These are phyloP conservation scores for Rhyacichthys aspro DNA, from an alignment of 2,797 vertebrate genomes.

Conservation along the genomic window DNA sequence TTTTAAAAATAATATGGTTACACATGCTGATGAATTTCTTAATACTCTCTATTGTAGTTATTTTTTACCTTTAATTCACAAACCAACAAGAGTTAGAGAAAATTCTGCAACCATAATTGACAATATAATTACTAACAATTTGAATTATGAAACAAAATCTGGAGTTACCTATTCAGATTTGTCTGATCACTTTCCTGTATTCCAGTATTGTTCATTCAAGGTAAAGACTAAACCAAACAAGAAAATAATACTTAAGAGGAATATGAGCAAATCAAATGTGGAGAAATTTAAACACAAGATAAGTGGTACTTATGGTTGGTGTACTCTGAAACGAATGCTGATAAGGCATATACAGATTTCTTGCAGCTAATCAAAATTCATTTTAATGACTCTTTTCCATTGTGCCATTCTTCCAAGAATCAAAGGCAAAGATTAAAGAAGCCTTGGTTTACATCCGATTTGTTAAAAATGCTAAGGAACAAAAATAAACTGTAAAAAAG, in stretches of 20 bases:
- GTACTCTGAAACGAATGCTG: background rate
- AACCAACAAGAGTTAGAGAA: background rate
- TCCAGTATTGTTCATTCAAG: background rate
- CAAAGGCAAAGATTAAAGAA: background rate
- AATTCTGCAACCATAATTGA: background rate
- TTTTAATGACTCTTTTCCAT: too few relatives aligned
- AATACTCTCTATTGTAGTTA: background rate
- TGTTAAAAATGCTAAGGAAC: background rate
- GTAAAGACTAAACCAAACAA: background rate
- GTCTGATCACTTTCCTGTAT: constrained; percentile 4
- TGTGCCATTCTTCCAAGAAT: too few relatives aligned
- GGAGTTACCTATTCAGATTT: background rate
- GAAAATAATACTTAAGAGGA: background rate
- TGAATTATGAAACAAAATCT: background rate
- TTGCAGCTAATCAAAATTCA: too few relatives aligned
- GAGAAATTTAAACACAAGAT: background rate
- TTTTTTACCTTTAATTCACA: background rate
- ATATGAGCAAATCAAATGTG: background rate
- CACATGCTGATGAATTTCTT: background rate
- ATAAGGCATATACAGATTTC: too few relatives aligned
- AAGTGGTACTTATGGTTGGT: background rate
- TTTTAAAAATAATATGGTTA: background rate
- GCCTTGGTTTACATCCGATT: background rate
- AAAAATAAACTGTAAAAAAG: background rate
- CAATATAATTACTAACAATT: too few relatives aligned